Conservation (phyloP, 2,797 vertebrate genomes). For the Sternotherus odoratus region DNA sequence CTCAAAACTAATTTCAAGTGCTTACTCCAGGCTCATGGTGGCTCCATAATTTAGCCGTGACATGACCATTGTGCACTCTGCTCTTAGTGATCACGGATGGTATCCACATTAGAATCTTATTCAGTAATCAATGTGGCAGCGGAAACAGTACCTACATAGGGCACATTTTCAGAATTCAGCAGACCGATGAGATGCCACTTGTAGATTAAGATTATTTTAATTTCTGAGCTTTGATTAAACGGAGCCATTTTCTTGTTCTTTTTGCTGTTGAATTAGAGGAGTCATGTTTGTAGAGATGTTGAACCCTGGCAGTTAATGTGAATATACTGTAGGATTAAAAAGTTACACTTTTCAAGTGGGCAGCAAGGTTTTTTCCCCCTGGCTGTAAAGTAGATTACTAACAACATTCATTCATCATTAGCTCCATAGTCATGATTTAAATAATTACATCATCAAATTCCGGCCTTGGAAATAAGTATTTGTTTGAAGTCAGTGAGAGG, state of each 20-base stretch:
- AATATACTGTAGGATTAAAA: background rate
- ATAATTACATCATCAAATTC: background rate
- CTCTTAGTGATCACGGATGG: background rate
- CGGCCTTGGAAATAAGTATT: background rate
- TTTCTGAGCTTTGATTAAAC: background rate
- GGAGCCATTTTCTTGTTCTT: background rate
- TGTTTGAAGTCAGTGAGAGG: background rate
- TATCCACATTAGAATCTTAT: background rate
- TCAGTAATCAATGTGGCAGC: background rate
- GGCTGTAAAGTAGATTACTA: background rate
- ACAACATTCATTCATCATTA: background rate
- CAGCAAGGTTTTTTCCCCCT: background rate
- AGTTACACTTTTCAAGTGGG: background rate
- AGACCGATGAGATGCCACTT: background rate
- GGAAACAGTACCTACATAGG: background rate
- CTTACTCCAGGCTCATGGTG: background rate
- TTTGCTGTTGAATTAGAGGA: background rate
- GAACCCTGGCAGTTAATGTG: background rate
- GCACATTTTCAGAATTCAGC: background rate
- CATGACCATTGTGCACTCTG: background rate
- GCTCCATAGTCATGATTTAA: background rate
- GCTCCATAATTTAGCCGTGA: background rate
- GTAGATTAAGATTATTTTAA: background rate
- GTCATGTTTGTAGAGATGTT: background rate
- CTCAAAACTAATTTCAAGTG: background rate